A percentile compares a stretch with the other conserved stretches of the same genome.
Evolutionary conservation across 1,140 invertebrate genomes (phyloP).

Genomic region (Macrobrachium nipponense): DNA sequence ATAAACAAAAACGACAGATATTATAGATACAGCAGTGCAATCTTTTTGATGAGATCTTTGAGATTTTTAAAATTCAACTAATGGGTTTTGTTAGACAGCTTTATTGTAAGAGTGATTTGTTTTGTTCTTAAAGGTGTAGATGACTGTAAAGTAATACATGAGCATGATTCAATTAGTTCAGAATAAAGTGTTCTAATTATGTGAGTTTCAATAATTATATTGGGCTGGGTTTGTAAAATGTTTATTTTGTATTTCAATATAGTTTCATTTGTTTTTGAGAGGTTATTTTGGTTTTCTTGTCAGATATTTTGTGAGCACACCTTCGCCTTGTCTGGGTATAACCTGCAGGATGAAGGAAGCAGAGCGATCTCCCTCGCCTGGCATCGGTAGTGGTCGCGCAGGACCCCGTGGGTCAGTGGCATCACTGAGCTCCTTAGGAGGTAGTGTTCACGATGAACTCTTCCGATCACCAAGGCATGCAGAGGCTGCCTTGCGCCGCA

Average conservation of each 20-base stretch:
- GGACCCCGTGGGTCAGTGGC: conserved; percentile 19
- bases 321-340: conserved; percentile 43
- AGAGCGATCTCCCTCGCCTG: conserved; percentile 43
- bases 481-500: conserved; percentile 81
- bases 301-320: conserved; percentile 56
- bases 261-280: not conserved
- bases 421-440: conserved; percentile 23
- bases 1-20: no score
- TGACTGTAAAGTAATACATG: no score
- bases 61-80: no score
- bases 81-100: no score
- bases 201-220: no score
- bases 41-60: no score
- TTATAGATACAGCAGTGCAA: no score
- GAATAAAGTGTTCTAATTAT: no score
- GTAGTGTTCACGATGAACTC: conserved; percentile 77
- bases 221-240: not conserved
- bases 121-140: no score
- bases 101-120: no score
- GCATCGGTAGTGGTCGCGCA: conserved; percentile 28
- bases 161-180: no score
- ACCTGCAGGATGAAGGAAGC: conserved; percentile 45
- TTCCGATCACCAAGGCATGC: conserved; percentile 84
- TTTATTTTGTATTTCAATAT: not conserved
- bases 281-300: not conserved